Conservation (phyloP, 1,140 invertebrate genomes). For the Drosophila trapezifrons region DNA sequence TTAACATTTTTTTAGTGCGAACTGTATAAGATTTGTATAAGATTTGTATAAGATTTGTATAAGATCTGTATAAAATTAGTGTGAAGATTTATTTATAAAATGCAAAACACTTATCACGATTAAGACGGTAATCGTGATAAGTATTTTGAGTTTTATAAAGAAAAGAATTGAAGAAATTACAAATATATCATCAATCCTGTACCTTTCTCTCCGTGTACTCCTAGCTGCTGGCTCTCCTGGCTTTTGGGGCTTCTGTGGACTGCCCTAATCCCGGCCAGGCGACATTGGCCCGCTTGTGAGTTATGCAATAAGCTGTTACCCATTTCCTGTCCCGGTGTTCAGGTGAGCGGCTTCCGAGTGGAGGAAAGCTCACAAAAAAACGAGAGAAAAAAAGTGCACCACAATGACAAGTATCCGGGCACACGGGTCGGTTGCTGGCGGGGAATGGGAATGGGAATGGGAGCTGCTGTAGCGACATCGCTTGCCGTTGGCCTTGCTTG, state of each 20-base stretch:
- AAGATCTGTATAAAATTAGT: too few relatives aligned
- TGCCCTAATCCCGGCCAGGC: constrained; percentile 41
- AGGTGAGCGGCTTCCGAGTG: constrained; percentile 66
- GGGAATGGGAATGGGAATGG: neutral
- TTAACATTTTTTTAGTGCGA: too few relatives aligned
- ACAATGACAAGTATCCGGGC: constrained; percentile 53
- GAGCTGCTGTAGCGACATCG: constrained; percentile 15
- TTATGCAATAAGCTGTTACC: constrained; percentile 71
- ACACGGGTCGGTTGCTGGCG: neutral
- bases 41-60: too few relatives aligned
- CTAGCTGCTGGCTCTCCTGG: neutral
- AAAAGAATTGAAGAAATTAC: neutral
- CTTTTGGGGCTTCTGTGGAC: constrained; percentile 16
- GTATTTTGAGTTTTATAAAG: too few relatives aligned
- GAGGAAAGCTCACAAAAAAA: constrained; percentile 39
- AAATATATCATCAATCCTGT: too few relatives aligned
- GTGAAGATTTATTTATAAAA: too few relatives aligned
- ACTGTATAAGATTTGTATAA: too few relatives aligned
- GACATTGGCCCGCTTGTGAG: constrained; percentile 50
- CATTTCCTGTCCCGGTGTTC: constrained; percentile 40
- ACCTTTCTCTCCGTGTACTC: neutral
- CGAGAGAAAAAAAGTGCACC: constrained; percentile 58
- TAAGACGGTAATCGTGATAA: too few relatives aligned
- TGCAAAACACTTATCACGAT: too few relatives aligned
- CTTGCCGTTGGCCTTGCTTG: constrained; percentile 68